Conservation (phyloP, 2,888 invertebrate species). For the Eudemis profundana region DNA sequence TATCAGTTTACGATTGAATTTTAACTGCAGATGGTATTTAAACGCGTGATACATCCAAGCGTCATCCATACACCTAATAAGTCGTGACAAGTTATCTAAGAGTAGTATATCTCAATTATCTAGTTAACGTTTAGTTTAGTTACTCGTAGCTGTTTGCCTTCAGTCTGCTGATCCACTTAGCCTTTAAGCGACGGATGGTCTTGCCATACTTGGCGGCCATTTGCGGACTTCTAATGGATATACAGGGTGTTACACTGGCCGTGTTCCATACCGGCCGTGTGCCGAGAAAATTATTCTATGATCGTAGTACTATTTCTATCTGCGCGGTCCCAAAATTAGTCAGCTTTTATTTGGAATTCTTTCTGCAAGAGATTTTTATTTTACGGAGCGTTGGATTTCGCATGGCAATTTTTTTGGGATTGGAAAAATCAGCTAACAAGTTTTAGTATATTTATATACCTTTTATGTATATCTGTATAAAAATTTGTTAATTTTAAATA, state of each 20-base stretch:
- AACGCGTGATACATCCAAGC: background rate
- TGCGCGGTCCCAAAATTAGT: too few species aligned
- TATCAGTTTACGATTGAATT: background rate
- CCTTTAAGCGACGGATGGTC: conserved; percentile 54
- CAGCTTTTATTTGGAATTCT: too few species aligned
- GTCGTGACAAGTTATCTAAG: conserved; percentile 40
- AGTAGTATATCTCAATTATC: conserved; percentile 38
- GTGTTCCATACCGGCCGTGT: too few species aligned
- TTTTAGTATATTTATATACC: too few species aligned
- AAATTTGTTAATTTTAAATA: too few species aligned
- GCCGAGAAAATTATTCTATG: too few species aligned
- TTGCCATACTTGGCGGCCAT: conserved; percentile 47
- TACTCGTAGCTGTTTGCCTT: conserved; percentile 51
- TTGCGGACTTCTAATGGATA: conserved; percentile 57
- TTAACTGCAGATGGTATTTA: background rate
- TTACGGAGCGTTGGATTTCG: too few species aligned
- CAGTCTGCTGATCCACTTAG: conserved; percentile 58
- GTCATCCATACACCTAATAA: conserved; percentile 22
- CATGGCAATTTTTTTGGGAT: too few species aligned
- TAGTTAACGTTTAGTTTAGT: conserved; percentile 3
- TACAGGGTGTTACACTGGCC: conserved; percentile 12
- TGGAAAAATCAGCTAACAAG: too few species aligned
- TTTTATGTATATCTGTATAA: too few species aligned
- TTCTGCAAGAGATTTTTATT: too few species aligned
- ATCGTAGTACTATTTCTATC: too few species aligned